Evolutionary conservation across 1,140 invertebrate genomes (phyloP), one percentile per base, ranked within the genome.

Genomic region (Aphidius gifuensis): DNA sequence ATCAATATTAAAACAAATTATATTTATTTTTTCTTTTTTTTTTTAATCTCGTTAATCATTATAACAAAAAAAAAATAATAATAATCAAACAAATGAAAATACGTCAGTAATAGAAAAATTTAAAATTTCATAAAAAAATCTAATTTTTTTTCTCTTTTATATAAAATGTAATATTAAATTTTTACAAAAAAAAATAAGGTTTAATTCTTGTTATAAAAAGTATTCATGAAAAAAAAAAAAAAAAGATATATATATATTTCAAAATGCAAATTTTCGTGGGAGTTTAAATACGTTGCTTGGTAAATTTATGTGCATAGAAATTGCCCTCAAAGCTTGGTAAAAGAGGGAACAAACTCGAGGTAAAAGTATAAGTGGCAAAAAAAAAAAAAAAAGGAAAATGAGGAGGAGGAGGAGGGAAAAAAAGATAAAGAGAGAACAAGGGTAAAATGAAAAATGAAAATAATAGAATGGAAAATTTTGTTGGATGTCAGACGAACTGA

Each of bases 221-320:
- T 58, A 63, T 63, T 63, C 61, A 63, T 63, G 61, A 63, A 63
- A 63, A 58, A 51, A 48, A 58, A 63, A 63, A 51, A 48, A 58
- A 63, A 53, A 55, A 49, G 54, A 63, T 63, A 63, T 39, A 55
- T 16, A 40, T 55, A 16, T 63, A 63, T 63, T 47, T 47, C 49
- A 16, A 48, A 58, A 63, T 63, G 61, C 56, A 63, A 63, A 63
- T 63, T 63, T 44, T 53, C 56, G 39, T 32, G 39, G 43, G 53
- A 42, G 61, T 49, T 63, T 63, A 58, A 63, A 63, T 63, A 63
- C 61, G 57, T 48, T 23, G 43, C 39, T 40, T 58, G 61, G 61
- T 48, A 63, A 63, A 63, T 63, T 63, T 63, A 63, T 63, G 61
- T 63, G 61, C 61, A 63, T 63, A 63, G 54, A 63, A 63, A 63